A percentile compares a stretch with the other conserved stretches of the same genome.
Evolutionary conservation across 2,797 vertebrate genomes (phyloP).

Genomic region (Leptoclinus maculatus): DNA sequence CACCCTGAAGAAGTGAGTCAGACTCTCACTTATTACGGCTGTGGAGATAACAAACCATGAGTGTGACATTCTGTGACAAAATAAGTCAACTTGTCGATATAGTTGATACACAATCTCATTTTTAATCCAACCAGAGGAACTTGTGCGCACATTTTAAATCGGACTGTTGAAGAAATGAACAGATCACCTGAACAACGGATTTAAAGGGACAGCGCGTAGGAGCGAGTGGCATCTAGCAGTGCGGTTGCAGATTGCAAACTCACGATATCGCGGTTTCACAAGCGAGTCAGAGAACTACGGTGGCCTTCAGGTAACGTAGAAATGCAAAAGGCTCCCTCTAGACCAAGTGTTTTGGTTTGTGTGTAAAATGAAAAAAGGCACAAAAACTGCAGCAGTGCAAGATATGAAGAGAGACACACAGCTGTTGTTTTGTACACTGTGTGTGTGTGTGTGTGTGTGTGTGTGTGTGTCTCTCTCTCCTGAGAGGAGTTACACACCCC

Average conservation of each 20-base stretch:
- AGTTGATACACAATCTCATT: background rate
- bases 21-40: background rate
- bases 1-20: slow-evolving; percentile 7
- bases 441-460: slow-evolving; percentile 1
- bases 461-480: slow-evolving; percentile 7
- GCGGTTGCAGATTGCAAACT: background rate
- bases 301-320: background rate
- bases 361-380: slow-evolving; percentile 66
- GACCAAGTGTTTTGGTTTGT: background rate
- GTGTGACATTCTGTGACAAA: background rate
- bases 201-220: background rate
- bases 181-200: background rate
- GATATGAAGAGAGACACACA: slow-evolving; percentile 15
- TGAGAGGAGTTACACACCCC: background rate
- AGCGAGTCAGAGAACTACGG: background rate
- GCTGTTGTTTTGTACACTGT: too few relatives aligned
- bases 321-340: background rate
- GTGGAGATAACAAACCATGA: slow-evolving; percentile 8
- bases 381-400: slow-evolving; percentile 5
- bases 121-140: background rate
- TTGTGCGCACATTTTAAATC: background rate
- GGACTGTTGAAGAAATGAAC: background rate
- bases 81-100: background rate
- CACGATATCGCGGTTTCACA: background rate
- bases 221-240: background rate